Evolutionary conservation across 2,888 invertebrate genomes (phyloP), one percentile per base, ranked within the genome.

Genomic region (Trissolcus brochymenae): DNA sequence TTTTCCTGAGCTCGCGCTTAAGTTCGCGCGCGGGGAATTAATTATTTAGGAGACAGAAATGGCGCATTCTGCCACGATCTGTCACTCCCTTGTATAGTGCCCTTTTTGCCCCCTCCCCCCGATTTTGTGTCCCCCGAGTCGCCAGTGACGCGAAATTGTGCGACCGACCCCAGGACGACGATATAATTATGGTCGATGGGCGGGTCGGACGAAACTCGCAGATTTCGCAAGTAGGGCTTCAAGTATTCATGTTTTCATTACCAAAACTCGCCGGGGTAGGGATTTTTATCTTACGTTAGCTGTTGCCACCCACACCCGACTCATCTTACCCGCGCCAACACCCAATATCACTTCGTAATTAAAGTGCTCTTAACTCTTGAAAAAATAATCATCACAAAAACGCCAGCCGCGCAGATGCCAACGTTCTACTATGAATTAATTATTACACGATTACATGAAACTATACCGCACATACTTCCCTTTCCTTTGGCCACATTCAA

Each of bases 171-270:
- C 84, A 86, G 87, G 88, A 87, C 85, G 86, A 87, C 86, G 87
- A 88, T 88, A 88, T 88, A 89, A 89, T 89, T 88, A 88, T 86
- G 86, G 87, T 82, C 79, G 85, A 86, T 82, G 85, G 86, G 81
- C 82, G 83, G 80, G 76, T 64, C 76, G 80, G 60, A 72, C 61
- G 41, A 66, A 35, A 74, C 72, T 71, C 64, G 72, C 65, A 77
- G 79, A 79, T 79, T 78, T 76, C 71, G 80, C 76, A 71, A 78
- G 78, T 65, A 79, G 78, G 84, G 85, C 87, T 87, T 88, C 85
- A 88, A 88, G 87, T 88, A 88, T 88, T 88, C 88, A 88, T 88
- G 87, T 88, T 88, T 88, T 88, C 88, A 88, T 88, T 88, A 88
- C 87, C 75, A 81, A 83, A 81, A 81, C 79, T 76, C 73, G 65